A percentile compares a stretch with the other conserved stretches of the same genome.
phyloP scores from a whole-genome alignment of 2,797 vertebrate species.

The Eupleurogrammus muticus region DNA sequence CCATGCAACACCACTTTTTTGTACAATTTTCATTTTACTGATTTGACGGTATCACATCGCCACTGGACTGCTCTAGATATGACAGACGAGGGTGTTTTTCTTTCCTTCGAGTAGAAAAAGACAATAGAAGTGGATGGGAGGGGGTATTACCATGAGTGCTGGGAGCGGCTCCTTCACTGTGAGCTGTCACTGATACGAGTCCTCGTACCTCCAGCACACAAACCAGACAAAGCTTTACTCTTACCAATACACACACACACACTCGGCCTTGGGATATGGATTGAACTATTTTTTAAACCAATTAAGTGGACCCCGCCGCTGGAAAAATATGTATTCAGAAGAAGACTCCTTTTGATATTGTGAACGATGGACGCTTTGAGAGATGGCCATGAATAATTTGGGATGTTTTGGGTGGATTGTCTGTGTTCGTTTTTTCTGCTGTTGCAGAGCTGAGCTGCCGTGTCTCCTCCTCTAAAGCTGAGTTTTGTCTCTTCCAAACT shows the following conservation, averaged over 20 bases:
- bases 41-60: neutral
- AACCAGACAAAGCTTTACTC: neutral
- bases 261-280: conserved; percentile 46
- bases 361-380: conserved; percentile 26
- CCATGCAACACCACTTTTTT: too few relatives aligned
- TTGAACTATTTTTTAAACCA: conserved; percentile 66
- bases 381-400: conserved; percentile 10
- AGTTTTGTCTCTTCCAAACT: conserved; percentile 44
- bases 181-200: conserved; percentile 52
- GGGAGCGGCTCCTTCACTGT: conserved; percentile 34
- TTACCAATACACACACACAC: conserved; percentile 4
- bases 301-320: conserved; percentile 61
- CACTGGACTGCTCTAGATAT: conserved; percentile 3
- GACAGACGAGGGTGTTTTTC: conserved; percentile 20
- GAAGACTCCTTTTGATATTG: conserved; percentile 26
- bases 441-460: too few relatives aligned
- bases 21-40: neutral
- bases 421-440: too few relatives aligned
- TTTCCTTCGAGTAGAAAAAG: conserved; percentile 35
- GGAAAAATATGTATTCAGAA: conserved; percentile 44
- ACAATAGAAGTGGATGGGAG: conserved; percentile 36
- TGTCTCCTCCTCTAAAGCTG: conserved; percentile 18
- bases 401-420: conserved; percentile 14
- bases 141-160: conserved; percentile 25
- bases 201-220: conserved; percentile 56